Evolutionary conservation across 1,140 invertebrate species (phyloP), one percentile per base, ranked within the genome.

Genomic region (Mya arenaria): DNA sequence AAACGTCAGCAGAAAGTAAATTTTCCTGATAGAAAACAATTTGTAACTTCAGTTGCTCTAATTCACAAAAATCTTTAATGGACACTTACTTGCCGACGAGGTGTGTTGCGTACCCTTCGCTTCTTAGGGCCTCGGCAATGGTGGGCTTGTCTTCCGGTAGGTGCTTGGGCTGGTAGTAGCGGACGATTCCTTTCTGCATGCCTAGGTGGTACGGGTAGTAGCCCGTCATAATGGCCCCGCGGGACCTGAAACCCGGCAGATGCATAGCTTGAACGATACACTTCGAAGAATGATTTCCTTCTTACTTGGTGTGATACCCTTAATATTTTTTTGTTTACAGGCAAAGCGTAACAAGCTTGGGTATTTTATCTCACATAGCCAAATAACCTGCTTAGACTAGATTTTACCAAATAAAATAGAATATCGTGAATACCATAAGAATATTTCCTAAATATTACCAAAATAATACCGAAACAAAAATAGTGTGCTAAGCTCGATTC

Each of bases 191-290:
- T 58, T 84, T 77, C 52, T 82, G 84, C 92, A 89, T 93, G 95
- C 97, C 96, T 78, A 95, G 94, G 89, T 96, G 95, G 89, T 96
- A 96, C 1, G 97, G 96, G 94, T 97, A 96, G 93, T 96, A 96
- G 73, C 97, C 97, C 0, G 97, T 97, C 95, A 98, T 95, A 8
- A 98, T 91, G 0, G 97, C 96, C 15, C 95, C 95, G 84, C 96
- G 92, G 0, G 96, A 96, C 41, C 87, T 88, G 65, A 28, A 79
- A 79, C n/a, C n/a, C n/a, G n/a, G n/a, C n/a, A n/a, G n/a, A 56
- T n/a, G 55, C 8, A 65, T 13, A 19, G 37, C 15, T 36, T 36
- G 34, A 79, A 15, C 13, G 23, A 56, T 39, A 65, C 28, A n/a
- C 10, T 30, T 30, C 6, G 4, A 65, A 30, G 3, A 65, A 0